Conservation (phyloP, 2,113 vertebrate genomes). For the Neodon shergylaensis region DNA sequence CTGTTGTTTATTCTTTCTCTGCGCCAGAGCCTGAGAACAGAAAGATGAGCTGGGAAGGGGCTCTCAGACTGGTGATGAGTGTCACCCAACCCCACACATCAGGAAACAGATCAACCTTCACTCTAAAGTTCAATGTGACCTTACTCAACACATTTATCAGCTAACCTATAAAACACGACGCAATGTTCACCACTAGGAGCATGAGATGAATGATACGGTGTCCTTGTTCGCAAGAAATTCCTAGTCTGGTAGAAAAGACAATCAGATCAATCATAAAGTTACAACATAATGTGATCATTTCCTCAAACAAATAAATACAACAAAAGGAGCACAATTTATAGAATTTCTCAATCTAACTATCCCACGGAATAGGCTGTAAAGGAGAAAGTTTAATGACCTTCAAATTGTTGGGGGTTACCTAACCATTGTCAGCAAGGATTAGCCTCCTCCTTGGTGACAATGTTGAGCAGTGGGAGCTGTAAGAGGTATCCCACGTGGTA, state of each 20-base stretch:
- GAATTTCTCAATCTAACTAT: not conserved
- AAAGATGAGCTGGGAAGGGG: not conserved
- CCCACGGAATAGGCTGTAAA: not conserved
- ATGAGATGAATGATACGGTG: not conserved
- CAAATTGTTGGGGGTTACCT: not conserved
- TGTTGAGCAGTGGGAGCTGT: not conserved
- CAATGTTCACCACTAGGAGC: not conserved
- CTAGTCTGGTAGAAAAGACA: not conserved
- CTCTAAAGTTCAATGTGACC: not conserved
- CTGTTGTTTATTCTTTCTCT: not conserved
- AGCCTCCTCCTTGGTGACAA: not conserved
- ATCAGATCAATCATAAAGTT: not conserved
- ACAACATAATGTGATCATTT: not conserved
- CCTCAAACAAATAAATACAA: not conserved
- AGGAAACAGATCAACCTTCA: not conserved
- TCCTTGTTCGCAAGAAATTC: not conserved
- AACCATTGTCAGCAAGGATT: not conserved
- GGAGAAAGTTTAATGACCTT: not conserved
- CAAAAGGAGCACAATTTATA: not conserved
- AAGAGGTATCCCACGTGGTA: not conserved
- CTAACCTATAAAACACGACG: not conserved
- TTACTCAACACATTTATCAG: not conserved
- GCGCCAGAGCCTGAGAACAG: not conserved
- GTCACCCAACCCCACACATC: not conserved
- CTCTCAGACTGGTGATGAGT: not conserved